Conservation (phyloP, 2,888 invertebrate species). For the Aspidiotus rigidus region DNA sequence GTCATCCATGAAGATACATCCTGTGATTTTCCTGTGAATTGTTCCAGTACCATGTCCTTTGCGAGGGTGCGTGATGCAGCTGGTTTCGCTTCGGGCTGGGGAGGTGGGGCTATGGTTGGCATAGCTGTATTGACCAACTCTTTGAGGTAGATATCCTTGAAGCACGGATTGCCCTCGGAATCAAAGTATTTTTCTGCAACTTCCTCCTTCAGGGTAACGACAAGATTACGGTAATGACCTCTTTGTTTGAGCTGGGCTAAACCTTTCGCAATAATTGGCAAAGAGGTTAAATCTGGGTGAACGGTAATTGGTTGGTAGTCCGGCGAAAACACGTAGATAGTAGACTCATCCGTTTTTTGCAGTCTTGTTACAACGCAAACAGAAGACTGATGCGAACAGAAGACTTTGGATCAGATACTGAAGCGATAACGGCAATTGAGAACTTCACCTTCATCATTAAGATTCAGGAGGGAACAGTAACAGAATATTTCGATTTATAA, state of each 20-base stretch:
- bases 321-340: not conserved
- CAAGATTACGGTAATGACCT: not conserved
- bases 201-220: not conserved
- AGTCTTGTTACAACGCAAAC: too few relatives aligned
- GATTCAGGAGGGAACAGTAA: too few relatives aligned
- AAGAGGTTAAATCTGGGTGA: not conserved
- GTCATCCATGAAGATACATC: not conserved
- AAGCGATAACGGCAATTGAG: too few relatives aligned
- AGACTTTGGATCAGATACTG: too few relatives aligned
- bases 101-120: not conserved
- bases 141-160: not conserved
- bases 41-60: not conserved
- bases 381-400: too few relatives aligned
- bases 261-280: constrained; percentile 4
- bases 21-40: not conserved
- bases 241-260: not conserved
- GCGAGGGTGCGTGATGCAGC: not conserved
- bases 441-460: too few relatives aligned
- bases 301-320: not conserved
- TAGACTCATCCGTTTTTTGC: not conserved
- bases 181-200: not conserved
- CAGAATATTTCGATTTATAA: too few relatives aligned
- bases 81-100: not conserved
- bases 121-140: not conserved
- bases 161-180: not conserved